These are phyloP conservation scores for Myotis davidii DNA, from an alignment of 2,113 vertebrate species.

Conservation along the genomic window DNA sequence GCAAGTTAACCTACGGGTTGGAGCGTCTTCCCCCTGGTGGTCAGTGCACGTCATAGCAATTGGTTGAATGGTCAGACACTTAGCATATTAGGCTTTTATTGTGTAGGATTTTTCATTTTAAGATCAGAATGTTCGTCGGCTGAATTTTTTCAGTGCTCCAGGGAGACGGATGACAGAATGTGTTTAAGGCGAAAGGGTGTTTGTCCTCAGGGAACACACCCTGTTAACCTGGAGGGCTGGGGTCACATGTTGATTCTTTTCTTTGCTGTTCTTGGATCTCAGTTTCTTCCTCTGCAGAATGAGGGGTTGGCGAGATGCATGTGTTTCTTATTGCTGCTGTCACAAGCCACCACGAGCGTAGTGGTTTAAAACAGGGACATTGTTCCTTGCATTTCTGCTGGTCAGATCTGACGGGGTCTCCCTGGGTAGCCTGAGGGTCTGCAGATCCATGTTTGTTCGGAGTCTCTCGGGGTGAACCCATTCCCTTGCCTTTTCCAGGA, in stretches of 20 bases:
- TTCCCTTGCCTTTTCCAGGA: not conserved
- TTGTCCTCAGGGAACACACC: not conserved
- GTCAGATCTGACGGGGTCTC: not conserved
- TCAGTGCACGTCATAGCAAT: no score
- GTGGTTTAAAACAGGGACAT: not conserved
- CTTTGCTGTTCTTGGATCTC: not conserved
- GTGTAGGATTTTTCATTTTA: not conserved
- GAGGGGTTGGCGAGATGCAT: not conserved
- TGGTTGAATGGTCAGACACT: no score
- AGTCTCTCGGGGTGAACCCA: no score
- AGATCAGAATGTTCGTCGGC: not conserved
- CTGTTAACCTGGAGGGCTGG: not conserved
- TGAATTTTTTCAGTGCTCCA: not conserved
- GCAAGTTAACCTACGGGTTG: no score
- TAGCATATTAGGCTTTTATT: no score
- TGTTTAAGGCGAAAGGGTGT: not conserved
- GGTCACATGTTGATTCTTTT: no score
- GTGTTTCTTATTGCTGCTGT: not conserved
- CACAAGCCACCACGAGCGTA: not conserved
- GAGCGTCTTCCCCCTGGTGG: no score
- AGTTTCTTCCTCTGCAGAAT: not conserved
- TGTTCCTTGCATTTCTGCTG: not conserved
- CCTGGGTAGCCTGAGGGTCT: not conserved
- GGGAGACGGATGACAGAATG: not conserved
- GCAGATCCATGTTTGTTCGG: not conserved